Evolutionary conservation across 30 jellyfish, hydroid and myxozoan genomes (phyloP).

Genomic region (Cassiopea xamachana): DNA sequence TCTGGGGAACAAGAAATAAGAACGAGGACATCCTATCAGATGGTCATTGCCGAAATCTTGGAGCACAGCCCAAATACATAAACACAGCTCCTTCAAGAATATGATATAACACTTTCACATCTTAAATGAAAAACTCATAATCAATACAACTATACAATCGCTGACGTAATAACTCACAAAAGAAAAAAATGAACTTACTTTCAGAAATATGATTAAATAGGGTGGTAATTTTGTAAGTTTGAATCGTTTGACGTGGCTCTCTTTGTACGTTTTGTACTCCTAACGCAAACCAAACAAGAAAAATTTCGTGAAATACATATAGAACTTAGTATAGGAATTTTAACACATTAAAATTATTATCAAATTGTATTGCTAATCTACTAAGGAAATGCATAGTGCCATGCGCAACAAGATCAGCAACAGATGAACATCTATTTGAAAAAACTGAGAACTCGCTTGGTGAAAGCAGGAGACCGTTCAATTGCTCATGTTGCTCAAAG

Average conservation of each 20-base stretch:
- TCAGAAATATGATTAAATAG: constrained; percentile 81
- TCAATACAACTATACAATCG: too few relatives aligned
- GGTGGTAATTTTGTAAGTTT: constrained; percentile 88
- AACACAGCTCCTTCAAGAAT: too few relatives aligned
- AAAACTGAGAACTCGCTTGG: background rate
- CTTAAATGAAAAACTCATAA: too few relatives aligned
- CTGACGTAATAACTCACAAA: too few relatives aligned
- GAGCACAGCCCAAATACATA: too few relatives aligned
- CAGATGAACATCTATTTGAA: background rate
- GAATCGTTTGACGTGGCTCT: constrained; percentile 84
- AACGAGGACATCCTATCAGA: too few relatives aligned
- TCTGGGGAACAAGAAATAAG: too few relatives aligned
- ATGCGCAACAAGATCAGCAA: constrained; percentile 3
- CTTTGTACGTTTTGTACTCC: constrained; percentile 97
- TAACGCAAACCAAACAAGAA: background rate
- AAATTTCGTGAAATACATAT: too few relatives aligned
- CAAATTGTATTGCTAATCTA: background rate
- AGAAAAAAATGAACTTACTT: constrained; percentile 50
- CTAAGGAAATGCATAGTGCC: background rate
- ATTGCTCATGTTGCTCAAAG: background rate
- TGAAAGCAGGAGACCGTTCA: constrained; percentile 3
- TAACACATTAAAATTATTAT: too few relatives aligned
- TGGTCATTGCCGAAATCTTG: too few relatives aligned
- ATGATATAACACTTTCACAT: too few relatives aligned
- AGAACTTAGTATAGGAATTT: background rate